Conservation (phyloP, 2,888 invertebrate species). For the Melinaea marsaeus region DNA sequence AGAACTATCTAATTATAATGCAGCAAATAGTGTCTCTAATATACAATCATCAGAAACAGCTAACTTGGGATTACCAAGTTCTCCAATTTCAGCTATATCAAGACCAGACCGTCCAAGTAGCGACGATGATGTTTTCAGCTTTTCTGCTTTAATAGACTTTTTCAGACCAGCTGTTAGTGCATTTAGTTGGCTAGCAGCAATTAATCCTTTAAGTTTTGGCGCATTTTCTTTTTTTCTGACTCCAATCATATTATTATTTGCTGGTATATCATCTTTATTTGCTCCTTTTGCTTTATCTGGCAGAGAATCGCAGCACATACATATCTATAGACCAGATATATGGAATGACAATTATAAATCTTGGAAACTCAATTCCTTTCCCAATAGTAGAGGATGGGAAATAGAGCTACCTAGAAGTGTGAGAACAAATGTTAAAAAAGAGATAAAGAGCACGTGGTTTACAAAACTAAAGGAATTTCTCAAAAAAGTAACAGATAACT, state of each 20-base stretch:
- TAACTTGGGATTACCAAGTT: slow-evolving; percentile 46
- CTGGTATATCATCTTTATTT: slow-evolving; percentile 78
- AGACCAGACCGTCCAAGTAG: slow-evolving; percentile 48
- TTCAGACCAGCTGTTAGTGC: slow-evolving; percentile 72
- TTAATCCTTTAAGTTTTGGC: slow-evolving; percentile 79
- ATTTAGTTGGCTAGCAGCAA: slow-evolving; percentile 72
- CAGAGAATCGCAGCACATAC: slow-evolving; percentile 60
- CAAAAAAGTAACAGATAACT: slow-evolving; percentile 40
- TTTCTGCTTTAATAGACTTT: slow-evolving; percentile 64
- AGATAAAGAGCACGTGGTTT: slow-evolving; percentile 41
- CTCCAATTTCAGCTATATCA: slow-evolving; percentile 48
- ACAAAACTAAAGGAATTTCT: slow-evolving; percentile 52
- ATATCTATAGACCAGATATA: slow-evolving; percentile 70
- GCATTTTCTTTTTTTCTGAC: slow-evolving; percentile 79
- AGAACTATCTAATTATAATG: slow-evolving; percentile 59
- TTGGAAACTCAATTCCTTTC: slow-evolving; percentile 66
- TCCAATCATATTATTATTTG: slow-evolving; percentile 80
- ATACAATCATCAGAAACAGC: slow-evolving; percentile 49
- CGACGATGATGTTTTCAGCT: slow-evolving; percentile 68
- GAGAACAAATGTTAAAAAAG: slow-evolving; percentile 35
- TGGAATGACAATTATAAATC: slow-evolving; percentile 78
- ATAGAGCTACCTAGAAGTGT: slow-evolving; percentile 39
- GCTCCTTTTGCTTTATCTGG: slow-evolving; percentile 80
- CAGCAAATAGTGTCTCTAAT: slow-evolving; percentile 44
- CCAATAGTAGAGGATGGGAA: slow-evolving; percentile 50